phyloP scores from a whole-genome alignment of 2,113 vertebrate species.

The Seriola dumerili region DNA sequence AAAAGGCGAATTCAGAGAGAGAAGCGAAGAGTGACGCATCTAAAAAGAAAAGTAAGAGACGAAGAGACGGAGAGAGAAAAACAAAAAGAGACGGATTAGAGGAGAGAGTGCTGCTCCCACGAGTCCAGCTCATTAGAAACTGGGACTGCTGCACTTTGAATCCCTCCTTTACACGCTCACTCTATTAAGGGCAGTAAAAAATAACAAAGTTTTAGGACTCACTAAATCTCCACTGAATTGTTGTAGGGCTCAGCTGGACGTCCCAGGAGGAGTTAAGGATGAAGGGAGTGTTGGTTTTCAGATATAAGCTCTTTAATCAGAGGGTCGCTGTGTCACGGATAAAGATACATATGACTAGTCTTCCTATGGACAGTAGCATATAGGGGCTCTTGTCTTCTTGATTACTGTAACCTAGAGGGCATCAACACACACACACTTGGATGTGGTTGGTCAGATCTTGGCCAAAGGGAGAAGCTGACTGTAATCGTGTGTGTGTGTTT shows the following conservation, averaged over 20 bases:
- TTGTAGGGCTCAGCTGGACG: background rate
- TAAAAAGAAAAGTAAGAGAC: background rate
- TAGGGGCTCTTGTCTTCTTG: background rate
- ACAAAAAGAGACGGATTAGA: too few relatives aligned
- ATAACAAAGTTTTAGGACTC: background rate
- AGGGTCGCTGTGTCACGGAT: too few relatives aligned
- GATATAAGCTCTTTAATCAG: background rate
- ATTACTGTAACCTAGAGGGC: background rate
- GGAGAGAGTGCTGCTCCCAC: slow-evolving; percentile 2
- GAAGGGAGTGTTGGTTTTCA: background rate
- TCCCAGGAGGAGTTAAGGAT: background rate
- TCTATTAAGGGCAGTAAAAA: slow-evolving; percentile 16
- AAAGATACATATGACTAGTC: background rate
- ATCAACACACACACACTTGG: slow-evolving; percentile 19
- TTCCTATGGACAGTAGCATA: background rate
- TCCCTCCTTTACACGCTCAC: background rate
- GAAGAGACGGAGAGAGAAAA: background rate
- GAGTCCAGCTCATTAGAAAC: slow-evolving; percentile 47
- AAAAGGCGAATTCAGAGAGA: background rate
- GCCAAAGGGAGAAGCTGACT: slow-evolving; percentile 28
- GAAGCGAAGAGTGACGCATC: background rate
- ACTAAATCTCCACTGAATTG: background rate
- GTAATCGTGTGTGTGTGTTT: slow-evolving; percentile 9
- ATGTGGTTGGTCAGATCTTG: slow-evolving; percentile 30
- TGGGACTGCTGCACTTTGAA: slow-evolving; percentile 28